These are phyloP conservation scores for Plodia interpunctella DNA, from an alignment of 1,140 invertebrate species.

Conservation along the genomic window DNA sequence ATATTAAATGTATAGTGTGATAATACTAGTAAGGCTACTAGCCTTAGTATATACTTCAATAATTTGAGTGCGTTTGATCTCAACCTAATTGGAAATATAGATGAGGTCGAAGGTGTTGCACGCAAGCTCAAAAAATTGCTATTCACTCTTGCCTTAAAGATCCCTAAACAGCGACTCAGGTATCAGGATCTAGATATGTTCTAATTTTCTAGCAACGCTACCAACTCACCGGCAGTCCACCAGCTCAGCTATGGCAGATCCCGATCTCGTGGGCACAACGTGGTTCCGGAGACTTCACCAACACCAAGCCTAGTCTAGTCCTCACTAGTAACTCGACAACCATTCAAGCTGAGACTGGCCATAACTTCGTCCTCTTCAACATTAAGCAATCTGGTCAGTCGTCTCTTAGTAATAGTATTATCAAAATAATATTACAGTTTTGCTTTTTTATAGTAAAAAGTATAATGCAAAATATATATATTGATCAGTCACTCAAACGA, in stretches of 20 bases:
- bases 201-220: conserved; percentile 74
- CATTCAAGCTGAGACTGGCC: conserved; percentile 35
- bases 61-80: too few relatives aligned
- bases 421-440: conserved; percentile 10
- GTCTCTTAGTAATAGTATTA: background rate
- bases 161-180: too few relatives aligned
- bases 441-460: conserved; percentile 14
- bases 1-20: too few relatives aligned
- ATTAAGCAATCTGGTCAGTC: conserved; percentile 79
- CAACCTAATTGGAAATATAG: too few relatives aligned
- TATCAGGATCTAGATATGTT: conserved; percentile 8
- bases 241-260: conserved; percentile 75
- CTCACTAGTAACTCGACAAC: conserved; percentile 41
- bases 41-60: too few relatives aligned
- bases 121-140: too few relatives aligned
- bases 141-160: too few relatives aligned
- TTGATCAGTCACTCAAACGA: too few relatives aligned
- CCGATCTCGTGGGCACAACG: conserved; percentile 79
- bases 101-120: too few relatives aligned
- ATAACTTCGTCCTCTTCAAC: conserved; percentile 84
- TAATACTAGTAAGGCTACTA: too few relatives aligned
- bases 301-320: conserved; percentile 71
- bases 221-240: conserved; percentile 60
- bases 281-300: conserved; percentile 71
- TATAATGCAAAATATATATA: too few relatives aligned